phyloP scores from a whole-genome alignment of 1,140 invertebrate species.

The Conus ventricosus region DNA sequence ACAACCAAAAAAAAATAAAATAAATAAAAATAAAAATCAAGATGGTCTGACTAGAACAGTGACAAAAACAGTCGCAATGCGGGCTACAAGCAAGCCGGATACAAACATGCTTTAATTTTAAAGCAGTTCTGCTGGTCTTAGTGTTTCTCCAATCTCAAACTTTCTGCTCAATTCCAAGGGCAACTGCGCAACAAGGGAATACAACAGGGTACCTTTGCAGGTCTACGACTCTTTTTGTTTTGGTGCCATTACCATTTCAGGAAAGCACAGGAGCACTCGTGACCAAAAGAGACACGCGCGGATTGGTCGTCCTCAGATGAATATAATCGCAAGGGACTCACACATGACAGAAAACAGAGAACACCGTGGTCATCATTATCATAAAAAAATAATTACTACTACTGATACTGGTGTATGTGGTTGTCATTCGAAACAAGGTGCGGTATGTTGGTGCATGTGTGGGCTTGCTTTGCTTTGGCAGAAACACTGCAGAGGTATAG shows the following conservation, averaged over 20 bases:
- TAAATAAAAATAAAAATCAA: neutral
- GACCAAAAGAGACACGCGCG: neutral
- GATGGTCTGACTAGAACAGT: neutral
- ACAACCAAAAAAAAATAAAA: too few relatives aligned
- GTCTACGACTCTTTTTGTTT: too few relatives aligned
- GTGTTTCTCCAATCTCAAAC: neutral
- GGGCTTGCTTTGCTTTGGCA: too few relatives aligned
- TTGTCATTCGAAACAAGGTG: too few relatives aligned
- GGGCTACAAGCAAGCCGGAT: neutral
- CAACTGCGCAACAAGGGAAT: neutral
- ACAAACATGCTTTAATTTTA: neutral
- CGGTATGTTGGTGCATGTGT: too few relatives aligned
- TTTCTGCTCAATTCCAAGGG: neutral
- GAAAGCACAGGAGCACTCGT: neutral
- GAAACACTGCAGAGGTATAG: too few relatives aligned
- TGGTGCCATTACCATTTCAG: conserved; percentile 33
- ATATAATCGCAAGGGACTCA: conserved; percentile 10
- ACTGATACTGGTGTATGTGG: too few relatives aligned
- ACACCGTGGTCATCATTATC: too few relatives aligned
- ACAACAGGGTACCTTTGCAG: neutral
- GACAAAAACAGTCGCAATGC: neutral
- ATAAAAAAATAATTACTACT: too few relatives aligned
- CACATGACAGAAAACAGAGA: too few relatives aligned
- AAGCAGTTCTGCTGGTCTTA: neutral
- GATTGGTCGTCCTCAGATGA: conserved; percentile 31